A percentile compares a stretch with the other conserved stretches of the same genome.
These are phyloP conservation scores for Galerucella nymphaeae DNA, from an alignment of 2,888 invertebrate genomes.

Conservation along the genomic window DNA sequence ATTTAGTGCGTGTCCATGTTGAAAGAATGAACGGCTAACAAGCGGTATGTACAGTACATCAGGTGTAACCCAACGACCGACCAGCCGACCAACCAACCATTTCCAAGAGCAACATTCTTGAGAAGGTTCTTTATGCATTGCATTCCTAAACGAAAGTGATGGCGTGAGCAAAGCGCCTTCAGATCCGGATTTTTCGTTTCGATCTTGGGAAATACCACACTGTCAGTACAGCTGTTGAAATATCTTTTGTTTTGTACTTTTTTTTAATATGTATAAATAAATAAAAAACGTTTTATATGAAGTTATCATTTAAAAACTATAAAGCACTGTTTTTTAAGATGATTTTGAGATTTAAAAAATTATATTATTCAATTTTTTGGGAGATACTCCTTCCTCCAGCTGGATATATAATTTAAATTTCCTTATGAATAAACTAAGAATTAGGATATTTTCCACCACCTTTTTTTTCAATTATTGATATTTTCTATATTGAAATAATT, in stretches of 20 bases:
- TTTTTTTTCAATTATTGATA: too few species aligned
- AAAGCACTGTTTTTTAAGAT: too few species aligned
- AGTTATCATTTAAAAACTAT: too few species aligned
- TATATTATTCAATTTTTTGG: too few species aligned
- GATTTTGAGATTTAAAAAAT: too few species aligned
- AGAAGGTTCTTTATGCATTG: constrained; percentile 27
- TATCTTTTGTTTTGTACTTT: not conserved
- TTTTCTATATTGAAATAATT: too few species aligned
- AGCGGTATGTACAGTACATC: constrained; percentile 17
- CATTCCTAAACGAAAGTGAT: constrained; percentile 42
- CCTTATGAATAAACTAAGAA: too few species aligned
- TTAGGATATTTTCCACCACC: too few species aligned
- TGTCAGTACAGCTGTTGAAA: not conserved
- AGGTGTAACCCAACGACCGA: constrained; percentile 27
- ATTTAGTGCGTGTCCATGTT: constrained; percentile 3
- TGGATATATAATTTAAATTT: too few species aligned
- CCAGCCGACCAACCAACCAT: not conserved
- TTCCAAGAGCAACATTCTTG: constrained; percentile 26
- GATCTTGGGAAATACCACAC: not conserved
- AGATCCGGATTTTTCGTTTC: constrained; percentile 12
- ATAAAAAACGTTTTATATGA: too few species aligned
- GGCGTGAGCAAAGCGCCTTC: constrained; percentile 18
- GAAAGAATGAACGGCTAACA: constrained; percentile 9
- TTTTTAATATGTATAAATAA: too few species aligned
- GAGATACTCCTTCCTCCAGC: too few species aligned